These are phyloP conservation scores for Diaperis boleti DNA, from an alignment of 2,888 invertebrate species.

Conservation along the genomic window DNA sequence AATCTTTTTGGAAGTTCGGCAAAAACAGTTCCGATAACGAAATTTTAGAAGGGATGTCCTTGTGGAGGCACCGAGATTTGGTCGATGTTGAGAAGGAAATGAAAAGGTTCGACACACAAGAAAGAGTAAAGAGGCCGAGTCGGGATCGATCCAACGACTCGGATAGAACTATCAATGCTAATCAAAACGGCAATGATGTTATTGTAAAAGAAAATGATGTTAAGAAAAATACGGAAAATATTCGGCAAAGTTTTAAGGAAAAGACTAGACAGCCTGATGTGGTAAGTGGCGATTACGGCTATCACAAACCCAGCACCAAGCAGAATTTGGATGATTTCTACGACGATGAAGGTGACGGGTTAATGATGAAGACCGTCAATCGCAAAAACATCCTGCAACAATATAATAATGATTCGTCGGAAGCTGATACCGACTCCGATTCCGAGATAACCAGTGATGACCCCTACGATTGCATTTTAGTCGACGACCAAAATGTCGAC, in stretches of 20 bases:
- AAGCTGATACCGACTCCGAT: conserved; percentile 73
- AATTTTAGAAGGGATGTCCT: conserved; percentile 86
- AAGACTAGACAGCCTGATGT: conserved; percentile 47
- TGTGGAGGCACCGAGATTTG: conserved; percentile 88
- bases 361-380: conserved; percentile 79
- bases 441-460: conserved; percentile 79
- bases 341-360: conserved; percentile 76
- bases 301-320: conserved; percentile 32
- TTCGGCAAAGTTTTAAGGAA: conserved; percentile 44
- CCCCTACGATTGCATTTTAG: conserved; percentile 85
- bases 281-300: conserved; percentile 45
- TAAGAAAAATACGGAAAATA: conserved; percentile 25
- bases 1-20: conserved; percentile 89
- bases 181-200: conserved; percentile 48
- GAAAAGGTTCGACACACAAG: conserved; percentile 53
- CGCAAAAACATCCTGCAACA: conserved; percentile 80
- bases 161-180: conserved; percentile 63
- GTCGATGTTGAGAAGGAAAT: conserved; percentile 75
- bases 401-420: conserved; percentile 73
- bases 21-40: conserved; percentile 77
- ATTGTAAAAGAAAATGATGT: conserved; percentile 54
- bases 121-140: conserved; percentile 62
- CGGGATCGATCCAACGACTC: conserved; percentile 64
- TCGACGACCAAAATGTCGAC: conserved; percentile 74
- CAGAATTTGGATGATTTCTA: conserved; percentile 71